Evolutionary conservation across 1,140 invertebrate species (phyloP).

Genomic region (Gonatopus flavifemur): DNA sequence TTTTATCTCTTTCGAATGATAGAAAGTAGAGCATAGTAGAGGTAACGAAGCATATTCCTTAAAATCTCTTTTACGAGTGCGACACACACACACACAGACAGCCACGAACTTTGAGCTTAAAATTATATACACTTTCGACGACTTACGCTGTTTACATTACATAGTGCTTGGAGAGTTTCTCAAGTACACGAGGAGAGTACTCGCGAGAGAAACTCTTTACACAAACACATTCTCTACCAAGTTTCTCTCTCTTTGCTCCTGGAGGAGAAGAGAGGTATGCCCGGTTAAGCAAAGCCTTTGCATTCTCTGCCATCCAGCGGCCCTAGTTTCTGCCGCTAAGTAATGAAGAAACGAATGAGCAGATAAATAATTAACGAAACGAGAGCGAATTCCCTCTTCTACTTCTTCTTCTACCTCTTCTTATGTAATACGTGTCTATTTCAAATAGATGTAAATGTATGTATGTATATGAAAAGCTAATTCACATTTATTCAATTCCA

Average conservation of each 20-base stretch:
- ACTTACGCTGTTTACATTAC: neutral
- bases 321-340: too few species aligned
- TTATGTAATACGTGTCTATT: neutral
- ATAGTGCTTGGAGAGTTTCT: neutral
- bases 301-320: neutral
- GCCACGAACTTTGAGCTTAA: too few species aligned
- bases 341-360: neutral
- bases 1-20: too few species aligned
- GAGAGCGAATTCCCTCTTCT: too few species aligned
- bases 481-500: constrained; percentile 27
- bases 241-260: neutral
- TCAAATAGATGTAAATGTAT: neutral
- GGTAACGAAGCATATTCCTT: too few species aligned
- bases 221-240: constrained; percentile 1
- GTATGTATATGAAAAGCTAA: constrained; percentile 8
- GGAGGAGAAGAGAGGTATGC: too few species aligned
- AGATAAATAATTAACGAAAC: neutral
- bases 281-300: neutral
- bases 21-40: too few species aligned
- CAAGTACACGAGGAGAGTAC: neutral
- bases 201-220: neutral
- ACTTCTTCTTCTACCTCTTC: neutral
- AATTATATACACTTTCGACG: neutral
- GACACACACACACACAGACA: too few species aligned
- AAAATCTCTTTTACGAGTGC: too few species aligned